phyloP scores from a whole-genome alignment of 2,113 vertebrate species.

The Muntiacus muntjak region DNA sequence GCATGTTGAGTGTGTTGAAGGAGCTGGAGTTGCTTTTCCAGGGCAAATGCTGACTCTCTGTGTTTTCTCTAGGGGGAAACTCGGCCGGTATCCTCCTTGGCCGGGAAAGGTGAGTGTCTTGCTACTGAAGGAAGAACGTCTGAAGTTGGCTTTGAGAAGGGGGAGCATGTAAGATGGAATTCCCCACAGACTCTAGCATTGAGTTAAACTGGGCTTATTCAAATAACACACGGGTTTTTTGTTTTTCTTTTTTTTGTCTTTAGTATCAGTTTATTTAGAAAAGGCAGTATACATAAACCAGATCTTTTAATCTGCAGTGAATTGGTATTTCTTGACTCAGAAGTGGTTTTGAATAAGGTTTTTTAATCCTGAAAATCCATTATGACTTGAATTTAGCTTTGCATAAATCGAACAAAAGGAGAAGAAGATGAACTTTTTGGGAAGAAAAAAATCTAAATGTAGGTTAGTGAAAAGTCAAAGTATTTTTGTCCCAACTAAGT shows the following conservation, averaged over 20 bases:
- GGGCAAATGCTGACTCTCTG: conserved; percentile 57
- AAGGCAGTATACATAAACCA: background rate
- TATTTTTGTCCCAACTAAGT: conserved; percentile 74
- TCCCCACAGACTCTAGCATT: background rate
- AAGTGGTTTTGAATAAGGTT: background rate
- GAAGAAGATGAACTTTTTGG: conserved; percentile 28
- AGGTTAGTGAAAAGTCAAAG: conserved; percentile 66
- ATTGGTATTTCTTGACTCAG: background rate
- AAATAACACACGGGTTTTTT: background rate
- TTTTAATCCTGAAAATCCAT: background rate
- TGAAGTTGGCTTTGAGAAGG: background rate
- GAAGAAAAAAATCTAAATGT: conserved; percentile 64
- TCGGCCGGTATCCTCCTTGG: conserved; percentile 98
- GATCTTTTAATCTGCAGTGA: background rate
- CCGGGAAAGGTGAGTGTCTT: conserved; percentile 93
- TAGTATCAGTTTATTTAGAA: background rate
- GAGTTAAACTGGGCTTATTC: conserved; percentile 2
- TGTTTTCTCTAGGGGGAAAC: conserved; percentile 91
- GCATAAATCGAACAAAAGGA: conserved; percentile 21
- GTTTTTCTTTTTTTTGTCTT: background rate
- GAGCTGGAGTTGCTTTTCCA: conserved; percentile 32
- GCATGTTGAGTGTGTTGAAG: background rate
- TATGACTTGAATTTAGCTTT: conserved; percentile 36
- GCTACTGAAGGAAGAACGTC: background rate
- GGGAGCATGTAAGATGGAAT: background rate